Percentiles rank a stretch among this genome's conserved stretches.
Evolutionary conservation across 2,113 vertebrate species (phyloP).

Genomic region (Promerops cafer): DNA sequence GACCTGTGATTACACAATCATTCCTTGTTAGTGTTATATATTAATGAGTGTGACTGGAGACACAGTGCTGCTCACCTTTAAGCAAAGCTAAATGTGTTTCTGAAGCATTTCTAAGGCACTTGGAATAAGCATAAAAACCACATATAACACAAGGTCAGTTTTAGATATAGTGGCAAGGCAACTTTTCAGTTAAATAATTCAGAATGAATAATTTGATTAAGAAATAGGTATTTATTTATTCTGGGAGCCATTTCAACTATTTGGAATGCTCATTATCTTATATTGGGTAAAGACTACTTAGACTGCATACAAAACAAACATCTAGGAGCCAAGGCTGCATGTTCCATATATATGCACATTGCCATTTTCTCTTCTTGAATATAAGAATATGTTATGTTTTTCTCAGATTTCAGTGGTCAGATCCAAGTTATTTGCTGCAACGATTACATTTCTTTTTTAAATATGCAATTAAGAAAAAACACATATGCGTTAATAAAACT

Average conservation of each 20-base stretch:
- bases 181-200: neutral
- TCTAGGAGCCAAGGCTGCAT: neutral
- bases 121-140: neutral
- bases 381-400: neutral
- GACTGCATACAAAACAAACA: neutral
- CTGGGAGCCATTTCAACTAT: neutral
- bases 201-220: neutral
- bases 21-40: neutral
- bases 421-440: neutral
- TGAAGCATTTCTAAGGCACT: neutral
- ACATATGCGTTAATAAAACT: neutral
- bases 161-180: neutral
- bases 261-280: neutral
- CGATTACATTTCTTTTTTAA: neutral
- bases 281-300: neutral
- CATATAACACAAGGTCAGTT: neutral
- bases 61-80: neutral
- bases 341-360: neutral
- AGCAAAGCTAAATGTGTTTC: neutral
- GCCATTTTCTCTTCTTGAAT: neutral
- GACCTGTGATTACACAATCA: neutral
- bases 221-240: neutral
- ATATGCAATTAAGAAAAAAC: neutral
- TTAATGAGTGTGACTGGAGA: neutral
- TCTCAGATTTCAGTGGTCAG: neutral